phyloP scores from a whole-genome alignment of 2,888 invertebrate species.

The Drosophila lutescens region DNA sequence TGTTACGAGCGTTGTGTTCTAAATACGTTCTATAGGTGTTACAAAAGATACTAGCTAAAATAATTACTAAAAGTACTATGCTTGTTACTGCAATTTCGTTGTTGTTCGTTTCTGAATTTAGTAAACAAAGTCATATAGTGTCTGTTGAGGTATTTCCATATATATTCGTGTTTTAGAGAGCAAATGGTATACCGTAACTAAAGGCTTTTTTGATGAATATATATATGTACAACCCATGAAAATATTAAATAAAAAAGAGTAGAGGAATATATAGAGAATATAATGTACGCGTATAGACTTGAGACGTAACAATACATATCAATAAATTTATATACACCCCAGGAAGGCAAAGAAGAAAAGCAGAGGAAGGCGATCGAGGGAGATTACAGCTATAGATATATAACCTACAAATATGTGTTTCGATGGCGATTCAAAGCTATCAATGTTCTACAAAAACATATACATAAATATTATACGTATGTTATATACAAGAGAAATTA shows the following conservation, averaged over 20 bases:
- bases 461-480: conserved; percentile 45
- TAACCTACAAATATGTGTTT: conserved; percentile 31
- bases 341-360: conserved; percentile 21
- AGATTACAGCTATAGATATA: conserved; percentile 19
- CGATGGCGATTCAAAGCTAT: conserved; percentile 31
- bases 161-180: conserved; percentile 38
- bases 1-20: conserved; percentile 50
- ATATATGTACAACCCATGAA: conserved; percentile 37
- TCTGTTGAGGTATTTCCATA: conserved; percentile 43
- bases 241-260: conserved; percentile 12
- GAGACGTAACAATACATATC: conserved; percentile 81
- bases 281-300: conserved; percentile 79
- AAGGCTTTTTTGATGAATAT: conserved; percentile 54
- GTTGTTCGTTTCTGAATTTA: conserved; percentile 38
- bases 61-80: conserved; percentile 22
- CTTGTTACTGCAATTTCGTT: conserved; percentile 65
- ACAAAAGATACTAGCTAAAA: conserved; percentile 25
- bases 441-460: conserved; percentile 40
- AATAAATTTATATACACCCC: conserved; percentile 62
- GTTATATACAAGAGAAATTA: conserved; percentile 54
- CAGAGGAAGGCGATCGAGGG: conserved; percentile 13
- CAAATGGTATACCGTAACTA: conserved; percentile 41
- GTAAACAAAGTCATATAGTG: conserved; percentile 22
- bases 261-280: conserved; percentile 45
- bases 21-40: conserved; percentile 47